Evolutionary conservation across 30 jellyfish, hydroid and myxozoan genomes (phyloP), one percentile per base, ranked within the genome.

Genomic region (Clytia hemisphaerica): DNA sequence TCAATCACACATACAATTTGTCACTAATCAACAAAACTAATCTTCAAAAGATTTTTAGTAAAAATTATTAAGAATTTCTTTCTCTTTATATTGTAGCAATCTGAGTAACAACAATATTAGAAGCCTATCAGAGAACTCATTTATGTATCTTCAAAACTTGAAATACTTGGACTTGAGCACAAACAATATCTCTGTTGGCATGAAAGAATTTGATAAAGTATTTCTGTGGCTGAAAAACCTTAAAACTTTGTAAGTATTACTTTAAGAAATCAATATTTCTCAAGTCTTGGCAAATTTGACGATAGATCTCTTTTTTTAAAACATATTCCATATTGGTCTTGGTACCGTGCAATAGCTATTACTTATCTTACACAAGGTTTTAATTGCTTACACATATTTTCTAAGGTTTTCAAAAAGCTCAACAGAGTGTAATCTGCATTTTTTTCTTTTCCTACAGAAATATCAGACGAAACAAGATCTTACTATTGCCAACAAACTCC

Each of bases 151-250:
- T 48, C 57, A 40, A n/a, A 46, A 78, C 12, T 40, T 89, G 66
- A 65, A 7, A 14, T 44, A 18, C n/a, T 32, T 89, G 61, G 81
- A 81, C 49, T 75, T 89, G 36, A 80, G 95, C 62, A 29, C 48
- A 25, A 89, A 89, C 75, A 53, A 26, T 22, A 64, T 89, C 14
- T 89, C 98, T 19, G 42, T 89, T 77, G 98, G 98, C 19, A 84
- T 67, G 19, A 78, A 93, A 37, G 98, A 89, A 34, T 72, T 89
- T 45, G 94, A 89, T 35, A 76, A 78, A 10, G 98, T 93, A 21
- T 89, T 89, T 44, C 26, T 28, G 72, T 93, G 93, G 9, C 71
- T 89, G 88, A 29, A 26, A 4, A 71, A 22, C 19, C 80, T 89
- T 12, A 57, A 54, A 30, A 75, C 79, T 9, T 63, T 89, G 98